Percentiles rank a stretch among this genome's conserved stretches.
phyloP scores from a whole-genome alignment of 1,140 invertebrate species.

The Eriosoma lanigerum region DNA sequence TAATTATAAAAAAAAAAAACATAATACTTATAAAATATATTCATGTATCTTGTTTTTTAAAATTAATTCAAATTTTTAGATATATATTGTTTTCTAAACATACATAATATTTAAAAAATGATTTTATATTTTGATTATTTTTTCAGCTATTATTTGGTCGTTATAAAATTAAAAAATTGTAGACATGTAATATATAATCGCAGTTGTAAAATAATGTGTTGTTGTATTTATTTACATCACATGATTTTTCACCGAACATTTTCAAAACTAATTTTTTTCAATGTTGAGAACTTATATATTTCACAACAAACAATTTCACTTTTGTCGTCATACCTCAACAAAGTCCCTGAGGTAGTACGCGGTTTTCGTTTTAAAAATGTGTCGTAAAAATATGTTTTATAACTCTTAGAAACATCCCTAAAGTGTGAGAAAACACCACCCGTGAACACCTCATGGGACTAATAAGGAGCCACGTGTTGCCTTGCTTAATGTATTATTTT shows the following conservation, averaged over 20 bases:
- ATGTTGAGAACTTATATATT: conserved; percentile 5
- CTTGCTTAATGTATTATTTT: background rate
- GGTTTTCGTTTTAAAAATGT: conserved; percentile 51
- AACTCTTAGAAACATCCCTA: conserved; percentile 43
- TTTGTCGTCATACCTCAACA: background rate
- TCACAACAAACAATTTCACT: background rate
- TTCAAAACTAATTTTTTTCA: background rate
- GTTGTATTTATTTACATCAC: background rate
- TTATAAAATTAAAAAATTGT: background rate
- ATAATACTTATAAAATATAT: no score
- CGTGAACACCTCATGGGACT: conserved; percentile 48
- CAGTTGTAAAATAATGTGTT: background rate
- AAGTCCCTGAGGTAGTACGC: conserved; percentile 36
- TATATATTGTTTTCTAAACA: no score
- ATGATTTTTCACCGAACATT: background rate
- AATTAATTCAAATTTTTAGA: no score
- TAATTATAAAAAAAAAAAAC: no score
- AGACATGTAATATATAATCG: no score
- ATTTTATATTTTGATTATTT: no score
- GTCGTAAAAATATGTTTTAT: conserved; percentile 52
- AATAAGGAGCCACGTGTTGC: conserved; percentile 50
- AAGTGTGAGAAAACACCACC: conserved; percentile 48
- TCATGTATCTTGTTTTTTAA: no score
- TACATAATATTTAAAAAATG: no score
- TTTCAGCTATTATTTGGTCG: no score